phyloP scores from a whole-genome alignment of 2,888 invertebrate species.

The Cotesia congregata region DNA sequence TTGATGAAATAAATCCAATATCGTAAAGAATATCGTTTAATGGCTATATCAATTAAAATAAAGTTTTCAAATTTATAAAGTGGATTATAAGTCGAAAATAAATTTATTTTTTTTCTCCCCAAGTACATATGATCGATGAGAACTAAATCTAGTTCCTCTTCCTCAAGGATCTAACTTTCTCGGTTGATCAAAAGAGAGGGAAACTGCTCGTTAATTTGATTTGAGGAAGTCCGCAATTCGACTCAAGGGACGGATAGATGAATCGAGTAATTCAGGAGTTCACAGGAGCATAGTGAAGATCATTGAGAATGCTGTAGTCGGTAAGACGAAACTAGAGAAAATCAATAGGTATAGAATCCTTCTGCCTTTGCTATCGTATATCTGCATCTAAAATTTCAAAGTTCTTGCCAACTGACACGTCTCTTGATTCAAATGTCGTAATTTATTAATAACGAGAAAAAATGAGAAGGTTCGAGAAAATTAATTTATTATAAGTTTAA shows the following conservation, averaged over 20 bases:
- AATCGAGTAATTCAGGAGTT: conserved; percentile 29
- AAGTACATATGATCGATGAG: conserved; percentile 19
- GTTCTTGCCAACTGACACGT: conserved; percentile 14
- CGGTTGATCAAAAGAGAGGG: conserved; percentile 31
- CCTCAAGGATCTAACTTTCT: conserved; percentile 18
- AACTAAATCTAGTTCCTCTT: conserved; percentile 19
- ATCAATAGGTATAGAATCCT: conserved; percentile 23
- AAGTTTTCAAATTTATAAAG: not conserved
- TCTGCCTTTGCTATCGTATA: not conserved
- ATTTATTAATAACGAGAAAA: conserved; percentile 31
- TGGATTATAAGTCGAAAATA: not conserved
- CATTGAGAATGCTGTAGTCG: conserved; percentile 5
- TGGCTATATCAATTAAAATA: not conserved
- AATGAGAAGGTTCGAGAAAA: conserved; percentile 18
- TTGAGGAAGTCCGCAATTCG: conserved; percentile 27
- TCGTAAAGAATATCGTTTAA: not conserved
- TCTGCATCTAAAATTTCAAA: conserved; percentile 27
- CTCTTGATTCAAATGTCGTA: conserved; percentile 18
- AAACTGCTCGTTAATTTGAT: conserved; percentile 35
- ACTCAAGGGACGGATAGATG: conserved; percentile 35
- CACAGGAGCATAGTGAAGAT: conserved; percentile 18
- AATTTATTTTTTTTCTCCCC: not conserved
- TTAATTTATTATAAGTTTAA: not conserved
- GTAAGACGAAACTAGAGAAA: conserved; percentile 5
- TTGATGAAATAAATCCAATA: not conserved